phyloP scores from a whole-genome alignment of 2,888 invertebrate species.

The Antheraea yamamai region DNA sequence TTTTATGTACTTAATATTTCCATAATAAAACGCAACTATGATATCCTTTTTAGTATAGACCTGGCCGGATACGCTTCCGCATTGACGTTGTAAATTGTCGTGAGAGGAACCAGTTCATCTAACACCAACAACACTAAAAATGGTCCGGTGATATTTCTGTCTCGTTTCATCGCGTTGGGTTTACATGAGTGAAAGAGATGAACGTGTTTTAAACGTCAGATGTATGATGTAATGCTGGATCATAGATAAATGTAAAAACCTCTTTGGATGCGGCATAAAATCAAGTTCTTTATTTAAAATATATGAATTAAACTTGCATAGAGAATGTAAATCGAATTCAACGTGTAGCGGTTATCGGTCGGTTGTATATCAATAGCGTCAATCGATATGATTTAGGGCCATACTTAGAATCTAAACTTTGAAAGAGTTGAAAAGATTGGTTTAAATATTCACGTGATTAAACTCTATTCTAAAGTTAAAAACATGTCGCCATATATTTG shows the following conservation, averaged over 20 bases:
- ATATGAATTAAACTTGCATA: neutral
- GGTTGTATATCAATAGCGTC: too few relatives aligned
- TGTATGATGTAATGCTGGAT: conserved; percentile 27
- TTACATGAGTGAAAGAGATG: conserved; percentile 39
- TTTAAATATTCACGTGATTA: too few relatives aligned
- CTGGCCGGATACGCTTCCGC: conserved; percentile 66
- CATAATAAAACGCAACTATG: neutral
- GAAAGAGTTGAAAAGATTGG: too few relatives aligned
- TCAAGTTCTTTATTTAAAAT: neutral
- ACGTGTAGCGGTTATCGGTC: too few relatives aligned
- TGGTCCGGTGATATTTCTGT: conserved; percentile 48
- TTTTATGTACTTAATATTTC: neutral
- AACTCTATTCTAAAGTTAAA: too few relatives aligned
- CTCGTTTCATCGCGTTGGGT: conserved; percentile 35
- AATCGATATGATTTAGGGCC: too few relatives aligned
- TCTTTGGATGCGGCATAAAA: conserved; percentile 35
- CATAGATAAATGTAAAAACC: conserved; percentile 14
- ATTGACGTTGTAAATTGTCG: conserved; percentile 69
- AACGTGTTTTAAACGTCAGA: conserved; percentile 36
- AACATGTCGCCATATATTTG: too few relatives aligned
- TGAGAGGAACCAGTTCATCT: conserved; percentile 50
- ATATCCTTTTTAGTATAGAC: conserved; percentile 45
- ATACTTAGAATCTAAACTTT: too few relatives aligned
- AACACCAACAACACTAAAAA: conserved; percentile 42
- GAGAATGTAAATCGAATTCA: neutral